phyloP scores from a whole-genome alignment of 2,113 vertebrate species.

The Salvelinus sp. region DNA sequence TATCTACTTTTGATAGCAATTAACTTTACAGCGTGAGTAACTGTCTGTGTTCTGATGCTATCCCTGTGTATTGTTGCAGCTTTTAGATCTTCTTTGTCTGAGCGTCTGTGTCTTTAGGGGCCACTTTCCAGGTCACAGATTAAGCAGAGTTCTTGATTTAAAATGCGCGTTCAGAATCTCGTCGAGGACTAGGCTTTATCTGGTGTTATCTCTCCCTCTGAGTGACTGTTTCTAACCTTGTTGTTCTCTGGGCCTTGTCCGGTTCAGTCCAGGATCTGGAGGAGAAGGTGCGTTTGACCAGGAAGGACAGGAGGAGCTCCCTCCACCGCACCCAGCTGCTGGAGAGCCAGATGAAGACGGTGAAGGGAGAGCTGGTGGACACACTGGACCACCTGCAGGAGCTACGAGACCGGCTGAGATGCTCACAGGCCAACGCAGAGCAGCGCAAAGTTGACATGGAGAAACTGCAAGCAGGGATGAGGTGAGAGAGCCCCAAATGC shows the following conservation, averaged over 20 bases:
- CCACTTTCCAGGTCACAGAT: no score
- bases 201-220: background rate
- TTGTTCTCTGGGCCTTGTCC: background rate
- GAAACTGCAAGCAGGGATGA: conserved; percentile 83
- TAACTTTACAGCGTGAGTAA: no score
- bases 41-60: no score
- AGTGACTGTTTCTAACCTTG: conserved; percentile 1
- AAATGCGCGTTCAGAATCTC: no score
- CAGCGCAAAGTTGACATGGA: conserved; percentile 81
- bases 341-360: conserved; percentile 84
- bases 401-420: conserved; percentile 78
- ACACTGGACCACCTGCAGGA: conserved; percentile 83
- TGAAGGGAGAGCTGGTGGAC: conserved; percentile 81
- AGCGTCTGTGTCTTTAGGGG: no score
- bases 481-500: conserved; percentile 67
- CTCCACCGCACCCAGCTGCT: conserved; percentile 82
- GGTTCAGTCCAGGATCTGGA: conserved; percentile 82
- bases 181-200: no score
- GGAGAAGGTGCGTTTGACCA: conserved; percentile 83
- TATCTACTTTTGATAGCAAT: no score
- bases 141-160: no score
- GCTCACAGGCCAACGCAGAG: conserved; percentile 84
- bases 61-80: no score
- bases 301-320: conserved; percentile 78
- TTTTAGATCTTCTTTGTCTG: no score